Conservation (phyloP, 2,113 vertebrate species). For the Dendrocopos noguchii region DNA sequence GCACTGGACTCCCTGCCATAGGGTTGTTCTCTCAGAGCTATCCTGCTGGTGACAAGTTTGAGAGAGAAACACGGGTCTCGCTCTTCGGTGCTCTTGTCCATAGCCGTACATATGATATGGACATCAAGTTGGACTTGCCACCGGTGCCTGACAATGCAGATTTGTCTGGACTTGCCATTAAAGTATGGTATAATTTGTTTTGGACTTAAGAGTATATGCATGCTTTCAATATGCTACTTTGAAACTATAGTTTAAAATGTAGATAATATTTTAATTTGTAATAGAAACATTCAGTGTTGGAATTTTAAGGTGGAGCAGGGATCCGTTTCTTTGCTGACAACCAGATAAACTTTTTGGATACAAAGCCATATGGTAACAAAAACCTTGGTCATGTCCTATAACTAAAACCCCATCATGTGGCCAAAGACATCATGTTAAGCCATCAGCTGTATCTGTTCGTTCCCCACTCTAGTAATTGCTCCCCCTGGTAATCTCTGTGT, state of each 20-base stretch:
- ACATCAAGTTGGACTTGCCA: conserved; percentile 91
- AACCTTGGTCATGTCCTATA: background rate
- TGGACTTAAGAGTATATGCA: background rate
- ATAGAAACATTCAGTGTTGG: background rate
- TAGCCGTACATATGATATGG: conserved; percentile 89
- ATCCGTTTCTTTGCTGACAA: background rate
- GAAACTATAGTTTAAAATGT: background rate
- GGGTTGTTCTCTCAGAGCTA: conserved; percentile 72
- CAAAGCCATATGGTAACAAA: background rate
- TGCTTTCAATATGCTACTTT: background rate
- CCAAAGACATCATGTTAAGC: background rate
- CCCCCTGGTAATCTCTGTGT: background rate
- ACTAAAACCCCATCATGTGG: background rate
- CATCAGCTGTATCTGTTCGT: background rate
- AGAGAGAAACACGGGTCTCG: conserved; percentile 87
- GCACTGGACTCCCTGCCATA: conserved; percentile 84
- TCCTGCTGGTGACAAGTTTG: conserved; percentile 83
- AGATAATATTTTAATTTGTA: background rate
- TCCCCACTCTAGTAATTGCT: background rate
- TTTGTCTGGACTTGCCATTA: conserved; percentile 89
- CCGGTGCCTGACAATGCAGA: conserved; percentile 91
- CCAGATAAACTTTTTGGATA: background rate
- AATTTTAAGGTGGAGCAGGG: background rate
- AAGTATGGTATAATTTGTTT: conserved; percentile 75
- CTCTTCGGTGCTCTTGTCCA: conserved; percentile 95